Percentiles rank a stretch among this genome's conserved stretches.
These are phyloP conservation scores for Brachionus sp. DNA, from an alignment of 1,140 invertebrate genomes.

Conservation along the genomic window DNA sequence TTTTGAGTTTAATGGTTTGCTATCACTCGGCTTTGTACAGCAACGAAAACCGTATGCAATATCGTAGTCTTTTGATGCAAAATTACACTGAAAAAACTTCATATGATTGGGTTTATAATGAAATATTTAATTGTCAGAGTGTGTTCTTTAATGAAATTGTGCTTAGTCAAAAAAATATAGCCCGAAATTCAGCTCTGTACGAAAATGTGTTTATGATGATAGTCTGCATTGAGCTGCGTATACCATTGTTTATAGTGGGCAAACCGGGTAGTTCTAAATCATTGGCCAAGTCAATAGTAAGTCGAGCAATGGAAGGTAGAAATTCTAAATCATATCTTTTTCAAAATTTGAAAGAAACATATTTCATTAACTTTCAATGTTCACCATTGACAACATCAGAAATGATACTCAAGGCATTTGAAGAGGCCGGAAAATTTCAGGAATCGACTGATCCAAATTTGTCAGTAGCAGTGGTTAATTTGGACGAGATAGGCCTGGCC, in stretches of 20 bases:
- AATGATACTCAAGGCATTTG: conserved; percentile 53
- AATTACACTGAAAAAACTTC: background rate
- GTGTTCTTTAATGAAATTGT: conserved; percentile 51
- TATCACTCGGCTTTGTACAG: conserved; percentile 51
- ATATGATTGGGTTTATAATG: background rate
- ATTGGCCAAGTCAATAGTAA: conserved; percentile 53
- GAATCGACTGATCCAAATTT: conserved; percentile 50
- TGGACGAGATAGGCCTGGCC: conserved; percentile 56
- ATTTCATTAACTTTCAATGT: conserved; percentile 54
- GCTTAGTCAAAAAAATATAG: conserved; percentile 51
- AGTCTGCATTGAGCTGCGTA: conserved; percentile 52
- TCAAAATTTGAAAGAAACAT: conserved; percentile 51
- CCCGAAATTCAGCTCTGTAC: conserved; percentile 53
- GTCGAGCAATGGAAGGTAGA: conserved; percentile 53
- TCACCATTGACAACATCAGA: conserved; percentile 53
- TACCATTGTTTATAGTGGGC: conserved; percentile 55
- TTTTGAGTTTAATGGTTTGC: conserved; percentile 52
- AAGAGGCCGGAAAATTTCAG: conserved; percentile 48
- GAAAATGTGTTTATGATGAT: conserved; percentile 57
- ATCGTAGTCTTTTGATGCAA: conserved; percentile 46
- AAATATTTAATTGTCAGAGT: conserved; percentile 50
- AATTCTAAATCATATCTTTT: conserved; percentile 49
- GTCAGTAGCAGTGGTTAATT: conserved; percentile 54
- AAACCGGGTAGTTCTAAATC: conserved; percentile 57
- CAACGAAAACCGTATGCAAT: conserved; percentile 48